Conservation (phyloP, 2,888 invertebrate genomes). For the Pristionchus exspectatus region DNA sequence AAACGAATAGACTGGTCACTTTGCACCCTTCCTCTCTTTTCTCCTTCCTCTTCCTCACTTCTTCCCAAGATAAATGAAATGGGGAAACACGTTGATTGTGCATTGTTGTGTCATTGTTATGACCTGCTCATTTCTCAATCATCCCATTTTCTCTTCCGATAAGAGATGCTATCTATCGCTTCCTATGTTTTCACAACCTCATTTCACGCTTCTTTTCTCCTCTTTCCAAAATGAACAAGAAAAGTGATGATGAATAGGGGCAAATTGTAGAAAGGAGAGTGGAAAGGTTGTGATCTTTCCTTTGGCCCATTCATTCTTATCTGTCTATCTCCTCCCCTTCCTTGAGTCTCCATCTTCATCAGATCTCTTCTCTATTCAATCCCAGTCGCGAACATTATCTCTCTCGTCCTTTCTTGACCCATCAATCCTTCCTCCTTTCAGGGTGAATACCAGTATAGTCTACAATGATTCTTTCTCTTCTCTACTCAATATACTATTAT, state of each 20-base stretch:
- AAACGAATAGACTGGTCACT: slow-evolving; percentile 24
- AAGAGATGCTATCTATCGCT: background rate
- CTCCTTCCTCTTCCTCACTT: background rate
- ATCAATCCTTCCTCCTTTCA: background rate
- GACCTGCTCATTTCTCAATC: background rate
- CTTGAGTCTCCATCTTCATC: background rate
- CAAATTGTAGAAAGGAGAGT: background rate
- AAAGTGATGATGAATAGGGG: background rate
- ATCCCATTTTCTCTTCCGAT: background rate
- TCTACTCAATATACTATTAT: slow-evolving; percentile 31
- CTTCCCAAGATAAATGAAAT: background rate
- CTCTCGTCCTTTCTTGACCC: background rate
- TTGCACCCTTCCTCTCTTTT: background rate
- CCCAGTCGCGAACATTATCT: background rate
- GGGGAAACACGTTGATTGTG: background rate
- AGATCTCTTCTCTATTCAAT: background rate
- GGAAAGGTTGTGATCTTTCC: background rate
- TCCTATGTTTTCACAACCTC: background rate
- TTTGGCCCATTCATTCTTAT: background rate
- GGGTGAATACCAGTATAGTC: slow-evolving; percentile 8
- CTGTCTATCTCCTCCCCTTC: slow-evolving; percentile 33
- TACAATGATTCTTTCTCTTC: background rate
- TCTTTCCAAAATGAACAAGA: background rate
- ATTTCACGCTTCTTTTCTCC: background rate
- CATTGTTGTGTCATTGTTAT: background rate